Base-by-base conservation (phyloP, 2,797 vertebrate species). In the Eremophila alpestris region DNA sequence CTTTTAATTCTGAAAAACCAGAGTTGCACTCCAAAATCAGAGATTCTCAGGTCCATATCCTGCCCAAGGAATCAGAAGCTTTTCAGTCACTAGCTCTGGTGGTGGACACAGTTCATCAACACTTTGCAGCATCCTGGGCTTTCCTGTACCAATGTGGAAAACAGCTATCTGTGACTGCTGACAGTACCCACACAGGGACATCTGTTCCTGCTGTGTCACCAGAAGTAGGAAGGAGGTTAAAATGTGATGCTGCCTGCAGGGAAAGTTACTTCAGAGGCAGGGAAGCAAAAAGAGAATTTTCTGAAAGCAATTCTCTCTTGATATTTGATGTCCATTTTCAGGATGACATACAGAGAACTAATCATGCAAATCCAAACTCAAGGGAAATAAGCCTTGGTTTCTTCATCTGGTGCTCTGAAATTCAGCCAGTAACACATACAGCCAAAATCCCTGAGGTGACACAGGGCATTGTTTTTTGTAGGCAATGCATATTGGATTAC, bases 391-490 rank as follows among this genome's bases (percentile, higher is more conserved):
- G 38, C 90, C 91, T 83, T 54, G 56, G 49, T 90, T 96, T 93
- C 93, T 92, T 95, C 96, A 94, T 95, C 92, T 88, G 83, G 62
- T 85, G 76, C 79, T 93, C 95, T 94, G 94, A 96, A 94, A 93
- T 65, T 85, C 73, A 95, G 93, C 87, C 94, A 95, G 70, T 36
- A 71, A 77, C 16, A 59, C 30, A 51, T 7, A 34, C 29, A 89
- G 55, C 26, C 58, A 60, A 83, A 62, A 76, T n/a, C 93, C 88
- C 89, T 23, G 80, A 89, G 79, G 85, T 69, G 82, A 84, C 73
- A 93, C 89, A 82, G 48, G 18, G 14, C 77, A 48, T 51, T 82
- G 85, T 60, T 94, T 90, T 91, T 74, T 64, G 36, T 21, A 93
- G 77, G 83, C 83, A 87, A 68, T 17, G 40, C 20, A 76, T 52